phyloP scores from a whole-genome alignment of 2,797 vertebrate genomes.

The Pseudochaenichthys georgianus region DNA sequence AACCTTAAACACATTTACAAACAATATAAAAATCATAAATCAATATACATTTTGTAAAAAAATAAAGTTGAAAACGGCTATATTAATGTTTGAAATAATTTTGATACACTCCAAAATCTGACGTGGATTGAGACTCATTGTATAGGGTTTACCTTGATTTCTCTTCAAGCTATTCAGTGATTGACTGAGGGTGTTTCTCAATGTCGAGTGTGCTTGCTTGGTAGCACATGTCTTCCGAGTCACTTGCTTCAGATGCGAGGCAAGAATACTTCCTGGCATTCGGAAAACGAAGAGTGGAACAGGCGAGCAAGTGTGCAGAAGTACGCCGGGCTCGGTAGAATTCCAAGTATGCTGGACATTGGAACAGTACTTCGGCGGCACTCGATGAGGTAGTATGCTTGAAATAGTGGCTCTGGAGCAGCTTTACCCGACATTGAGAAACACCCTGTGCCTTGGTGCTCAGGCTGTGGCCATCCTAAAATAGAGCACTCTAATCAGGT shows the following conservation, averaged over 20 bases:
- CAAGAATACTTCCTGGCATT: too few species aligned
- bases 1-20: neutral
- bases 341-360: too few species aligned
- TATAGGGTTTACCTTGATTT: slow-evolving; percentile 45
- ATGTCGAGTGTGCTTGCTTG: too few species aligned
- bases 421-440: too few species aligned
- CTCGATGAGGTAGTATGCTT: too few species aligned
- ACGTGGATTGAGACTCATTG: slow-evolving; percentile 10
- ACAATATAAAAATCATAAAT: neutral
- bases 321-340: too few species aligned
- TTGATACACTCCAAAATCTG: neutral
- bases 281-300: too few species aligned
- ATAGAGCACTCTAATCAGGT: slow-evolving; percentile 61
- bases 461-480: slow-evolving; percentile 55
- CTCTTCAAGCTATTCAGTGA: slow-evolving; percentile 39
- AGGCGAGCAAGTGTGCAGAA: too few species aligned
- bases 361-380: too few species aligned
- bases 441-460: slow-evolving; percentile 35
- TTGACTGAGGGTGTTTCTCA: slow-evolving; percentile 12
- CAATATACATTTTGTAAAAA: neutral
- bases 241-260: too few species aligned
- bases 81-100: neutral
- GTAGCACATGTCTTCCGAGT: too few species aligned
- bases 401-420: too few species aligned
- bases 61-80: neutral